phyloP scores from a whole-genome alignment of 2,113 vertebrate species.

The Gracilinanus agilis region DNA sequence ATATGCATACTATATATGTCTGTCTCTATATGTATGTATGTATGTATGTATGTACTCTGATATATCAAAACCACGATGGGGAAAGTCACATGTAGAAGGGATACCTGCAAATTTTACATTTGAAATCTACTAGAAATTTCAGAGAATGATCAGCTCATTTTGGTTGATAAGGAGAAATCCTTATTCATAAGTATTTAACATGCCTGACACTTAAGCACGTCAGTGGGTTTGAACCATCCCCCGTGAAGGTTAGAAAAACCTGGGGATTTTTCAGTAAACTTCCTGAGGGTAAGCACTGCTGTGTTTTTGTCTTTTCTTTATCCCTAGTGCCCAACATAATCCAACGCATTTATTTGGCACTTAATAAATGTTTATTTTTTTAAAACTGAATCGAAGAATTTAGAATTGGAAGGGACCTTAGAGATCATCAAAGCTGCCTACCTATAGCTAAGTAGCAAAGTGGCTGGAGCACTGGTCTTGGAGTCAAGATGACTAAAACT shows the following conservation, averaged over 20 bases:
- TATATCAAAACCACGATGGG: too few species aligned
- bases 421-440: not conserved
- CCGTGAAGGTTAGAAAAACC: slow-evolving; percentile 36
- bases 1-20: too few species aligned
- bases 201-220: slow-evolving; percentile 58
- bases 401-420: not conserved
- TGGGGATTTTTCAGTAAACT: not conserved
- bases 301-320: not conserved
- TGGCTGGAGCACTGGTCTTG: too few species aligned
- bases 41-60: too few species aligned
- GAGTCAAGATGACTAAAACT: not conserved
- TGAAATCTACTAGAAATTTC: not conserved
- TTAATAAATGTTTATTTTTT: not conserved
- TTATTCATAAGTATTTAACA: slow-evolving; percentile 37
- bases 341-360: not conserved
- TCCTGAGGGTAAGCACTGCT: not conserved
- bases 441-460: too few species aligned
- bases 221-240: slow-evolving; percentile 65
- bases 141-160: slow-evolving; percentile 73
- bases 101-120: too few species aligned
- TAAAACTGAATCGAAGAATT: not conserved
- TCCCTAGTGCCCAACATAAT: too few species aligned
- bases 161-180: slow-evolving; percentile 59
- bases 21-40: too few species aligned
- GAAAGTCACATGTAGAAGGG: too few species aligned